These are phyloP conservation scores for Saguinus imperator DNA, from an alignment of 2,113 vertebrate species.

Conservation along the genomic window DNA sequence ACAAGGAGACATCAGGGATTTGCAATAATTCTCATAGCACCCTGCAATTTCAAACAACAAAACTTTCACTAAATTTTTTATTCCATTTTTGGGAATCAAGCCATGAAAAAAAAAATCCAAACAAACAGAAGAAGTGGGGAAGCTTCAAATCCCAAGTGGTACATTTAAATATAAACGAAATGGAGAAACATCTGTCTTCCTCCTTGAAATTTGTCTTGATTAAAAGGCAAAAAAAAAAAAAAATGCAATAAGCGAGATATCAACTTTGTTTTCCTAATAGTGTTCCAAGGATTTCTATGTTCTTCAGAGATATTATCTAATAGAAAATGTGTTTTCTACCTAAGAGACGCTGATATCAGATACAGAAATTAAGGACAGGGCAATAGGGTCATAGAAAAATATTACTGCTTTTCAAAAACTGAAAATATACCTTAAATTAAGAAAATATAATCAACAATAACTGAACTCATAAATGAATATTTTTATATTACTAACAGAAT, in stretches of 20 bases:
- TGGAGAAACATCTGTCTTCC: conserved; percentile 64
- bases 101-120: conserved; percentile 51
- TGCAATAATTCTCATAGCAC: conserved; percentile 54
- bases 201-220: conserved; percentile 57
- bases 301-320: not conserved
- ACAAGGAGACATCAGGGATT: conserved; percentile 62
- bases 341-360: not conserved
- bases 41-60: conserved; percentile 71
- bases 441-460: conserved; percentile 29
- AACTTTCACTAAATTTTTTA: conserved; percentile 55
- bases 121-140: conserved; percentile 71
- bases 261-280: conserved; percentile 42
- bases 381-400: not conserved
- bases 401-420: conserved; percentile 12
- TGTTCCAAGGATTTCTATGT: not conserved
- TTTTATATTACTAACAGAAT: conserved; percentile 2
- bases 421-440: not conserved
- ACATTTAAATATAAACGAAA: conserved; percentile 72
- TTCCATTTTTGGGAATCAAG: conserved; percentile 37
- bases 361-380: not conserved
- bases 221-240: conserved; percentile 39
- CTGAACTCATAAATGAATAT: not conserved
- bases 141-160: conserved; percentile 68
- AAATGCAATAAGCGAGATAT: not conserved
- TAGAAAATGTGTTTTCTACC: conserved; percentile 47